Evolutionary conservation across 1,140 invertebrate genomes (phyloP).

Genomic region (Platorchestia sp.): DNA sequence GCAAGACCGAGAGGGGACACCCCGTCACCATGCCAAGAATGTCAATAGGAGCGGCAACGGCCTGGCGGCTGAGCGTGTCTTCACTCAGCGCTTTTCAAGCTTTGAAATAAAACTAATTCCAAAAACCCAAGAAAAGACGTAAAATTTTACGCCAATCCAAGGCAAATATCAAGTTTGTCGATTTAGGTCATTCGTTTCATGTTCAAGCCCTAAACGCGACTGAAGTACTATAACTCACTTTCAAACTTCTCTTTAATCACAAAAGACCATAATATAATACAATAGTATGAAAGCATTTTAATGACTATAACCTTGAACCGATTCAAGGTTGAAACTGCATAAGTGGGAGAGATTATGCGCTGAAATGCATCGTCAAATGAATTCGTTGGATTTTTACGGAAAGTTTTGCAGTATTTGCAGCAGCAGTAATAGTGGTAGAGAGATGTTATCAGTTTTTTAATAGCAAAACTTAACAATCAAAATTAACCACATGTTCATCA

Average conservation of each 20-base stretch:
- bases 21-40: conserved; percentile 1
- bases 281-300: neutral
- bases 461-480: too few relatives aligned
- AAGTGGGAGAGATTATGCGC: too few relatives aligned
- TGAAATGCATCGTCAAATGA: too few relatives aligned
- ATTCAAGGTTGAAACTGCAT: neutral
- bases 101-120: neutral
- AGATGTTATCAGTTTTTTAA: too few relatives aligned
- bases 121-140: neutral
- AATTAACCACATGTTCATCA: too few relatives aligned
- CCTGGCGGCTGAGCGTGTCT: neutral
- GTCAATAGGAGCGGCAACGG: neutral
- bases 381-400: too few relatives aligned
- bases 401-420: too few relatives aligned
- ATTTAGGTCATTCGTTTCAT: neutral
- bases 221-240: neutral
- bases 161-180: neutral
- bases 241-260: neutral
- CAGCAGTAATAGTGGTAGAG: too few relatives aligned
- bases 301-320: neutral
- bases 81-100: neutral
- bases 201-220: neutral
- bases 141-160: neutral
- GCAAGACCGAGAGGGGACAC: neutral
- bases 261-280: neutral